phyloP scores from a whole-genome alignment of 2,113 vertebrate genomes.

The Ochotona curzoniae region DNA sequence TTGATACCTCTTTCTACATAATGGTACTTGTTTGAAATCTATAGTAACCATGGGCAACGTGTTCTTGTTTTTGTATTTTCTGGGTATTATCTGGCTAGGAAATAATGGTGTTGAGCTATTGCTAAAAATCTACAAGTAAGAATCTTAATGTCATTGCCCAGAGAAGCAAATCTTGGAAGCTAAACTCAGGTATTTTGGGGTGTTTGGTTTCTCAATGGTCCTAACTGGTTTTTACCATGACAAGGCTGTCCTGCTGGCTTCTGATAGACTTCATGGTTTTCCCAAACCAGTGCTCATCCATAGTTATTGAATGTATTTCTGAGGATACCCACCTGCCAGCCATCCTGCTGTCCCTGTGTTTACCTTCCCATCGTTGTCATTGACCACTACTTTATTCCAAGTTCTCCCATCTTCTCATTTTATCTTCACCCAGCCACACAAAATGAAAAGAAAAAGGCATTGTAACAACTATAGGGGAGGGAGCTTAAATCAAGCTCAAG shows the following conservation, averaged over 20 bases:
- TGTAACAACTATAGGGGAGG: background rate
- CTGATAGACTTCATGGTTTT: constrained; percentile 72
- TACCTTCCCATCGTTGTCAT: background rate
- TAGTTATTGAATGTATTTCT: background rate
- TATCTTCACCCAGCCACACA: background rate
- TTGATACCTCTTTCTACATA: background rate
- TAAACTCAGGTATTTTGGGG: constrained; percentile 63
- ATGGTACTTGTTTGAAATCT: constrained; percentile 10
- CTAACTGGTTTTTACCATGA: constrained; percentile 56
- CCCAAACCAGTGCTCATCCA: constrained; percentile 15
- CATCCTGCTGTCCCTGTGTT: background rate
- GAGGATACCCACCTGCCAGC: background rate
- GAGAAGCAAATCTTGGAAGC: constrained; percentile 71
- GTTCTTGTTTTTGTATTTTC: constrained; percentile 74
- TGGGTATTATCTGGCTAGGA: constrained; percentile 77
- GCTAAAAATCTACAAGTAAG: constrained; percentile 68
- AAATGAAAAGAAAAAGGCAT: background rate
- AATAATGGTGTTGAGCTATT: constrained; percentile 62
- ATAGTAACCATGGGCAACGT: constrained; percentile 63
- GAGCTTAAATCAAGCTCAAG: background rate
- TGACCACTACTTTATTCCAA: constrained; percentile 50
- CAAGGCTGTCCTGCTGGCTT: constrained; percentile 27
- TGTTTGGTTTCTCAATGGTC: constrained; percentile 66
- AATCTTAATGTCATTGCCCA: constrained; percentile 71
- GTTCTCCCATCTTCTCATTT: constrained; percentile 51